Conservation (phyloP, 2,888 invertebrate species). For the Mesoligia furuncula region DNA sequence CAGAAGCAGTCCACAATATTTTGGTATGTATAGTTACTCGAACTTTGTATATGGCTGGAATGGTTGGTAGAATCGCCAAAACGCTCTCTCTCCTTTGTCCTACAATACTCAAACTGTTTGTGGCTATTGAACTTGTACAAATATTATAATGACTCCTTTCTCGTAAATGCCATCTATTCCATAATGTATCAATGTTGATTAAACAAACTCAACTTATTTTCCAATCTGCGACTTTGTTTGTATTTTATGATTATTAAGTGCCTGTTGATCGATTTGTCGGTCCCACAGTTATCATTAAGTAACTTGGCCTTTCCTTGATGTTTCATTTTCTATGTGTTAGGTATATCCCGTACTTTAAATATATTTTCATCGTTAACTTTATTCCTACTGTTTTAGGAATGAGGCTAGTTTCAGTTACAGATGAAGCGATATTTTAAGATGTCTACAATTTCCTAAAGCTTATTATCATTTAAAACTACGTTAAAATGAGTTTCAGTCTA, state of each 20-base stretch:
- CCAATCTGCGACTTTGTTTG: constrained; percentile 44
- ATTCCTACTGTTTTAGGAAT: background rate
- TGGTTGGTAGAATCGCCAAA: background rate
- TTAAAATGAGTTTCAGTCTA: background rate
- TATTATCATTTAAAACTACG: background rate
- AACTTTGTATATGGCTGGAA: background rate
- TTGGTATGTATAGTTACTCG: background rate
- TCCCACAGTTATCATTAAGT: constrained; percentile 19
- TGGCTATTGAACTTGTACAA: background rate
- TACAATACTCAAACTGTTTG: background rate
- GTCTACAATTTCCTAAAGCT: background rate
- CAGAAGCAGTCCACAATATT: background rate
- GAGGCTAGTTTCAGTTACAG: background rate
- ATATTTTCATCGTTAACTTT: background rate
- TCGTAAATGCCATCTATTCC: background rate
- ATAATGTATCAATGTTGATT: background rate
- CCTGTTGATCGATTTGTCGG: constrained; percentile 21
- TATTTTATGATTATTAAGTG: background rate
- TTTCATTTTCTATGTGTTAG: constrained; percentile 14
- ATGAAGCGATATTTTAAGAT: background rate
- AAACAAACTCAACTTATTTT: constrained; percentile 23
- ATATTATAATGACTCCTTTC: background rate
- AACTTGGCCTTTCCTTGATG: constrained; percentile 5
- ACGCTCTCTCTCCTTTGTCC: background rate
- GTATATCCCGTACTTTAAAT: background rate